Evolutionary conservation across 2,113 vertebrate genomes (phyloP).

Genomic region (Gopherus flavomarginatus): DNA sequence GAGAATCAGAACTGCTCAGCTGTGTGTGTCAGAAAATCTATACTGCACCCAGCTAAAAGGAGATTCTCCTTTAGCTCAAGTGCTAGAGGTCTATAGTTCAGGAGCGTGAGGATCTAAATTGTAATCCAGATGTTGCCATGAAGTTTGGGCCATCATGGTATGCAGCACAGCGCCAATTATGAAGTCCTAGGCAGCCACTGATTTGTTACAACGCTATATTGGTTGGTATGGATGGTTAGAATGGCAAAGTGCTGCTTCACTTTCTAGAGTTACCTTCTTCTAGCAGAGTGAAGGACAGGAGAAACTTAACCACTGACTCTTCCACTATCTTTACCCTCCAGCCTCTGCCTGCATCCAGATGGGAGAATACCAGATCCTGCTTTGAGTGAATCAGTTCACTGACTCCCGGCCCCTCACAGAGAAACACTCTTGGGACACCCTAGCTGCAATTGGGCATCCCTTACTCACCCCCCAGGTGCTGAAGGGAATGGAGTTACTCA

Average conservation of each 20-base stretch:
- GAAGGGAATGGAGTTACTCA: background rate
- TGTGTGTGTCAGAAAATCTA: background rate
- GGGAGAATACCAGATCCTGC: slow-evolving; percentile 31
- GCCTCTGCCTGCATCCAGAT: background rate
- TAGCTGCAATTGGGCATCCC: slow-evolving; percentile 22
- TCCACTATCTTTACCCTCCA: background rate
- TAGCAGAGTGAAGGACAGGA: background rate
- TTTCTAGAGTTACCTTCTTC: too few relatives aligned
- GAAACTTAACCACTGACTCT: background rate
- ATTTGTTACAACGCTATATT: too few relatives aligned
- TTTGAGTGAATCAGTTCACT: slow-evolving; percentile 63
- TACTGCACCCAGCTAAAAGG: background rate
- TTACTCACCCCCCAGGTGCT: background rate
- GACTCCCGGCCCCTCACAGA: slow-evolving; percentile 49
- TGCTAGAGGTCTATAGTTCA: background rate
- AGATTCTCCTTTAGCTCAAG: background rate
- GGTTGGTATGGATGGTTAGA: too few relatives aligned
- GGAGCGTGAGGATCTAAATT: background rate
- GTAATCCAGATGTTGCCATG: too few relatives aligned
- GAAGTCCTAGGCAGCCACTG: too few relatives aligned
- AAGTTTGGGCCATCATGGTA: too few relatives aligned
- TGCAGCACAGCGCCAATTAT: too few relatives aligned
- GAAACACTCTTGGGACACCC: background rate
- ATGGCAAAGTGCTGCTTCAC: too few relatives aligned
- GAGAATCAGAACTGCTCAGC: background rate